Evolutionary conservation across 2,888 invertebrate genomes (phyloP), one percentile per base, ranked within the genome.

Genomic region (Andrena flavipes): DNA sequence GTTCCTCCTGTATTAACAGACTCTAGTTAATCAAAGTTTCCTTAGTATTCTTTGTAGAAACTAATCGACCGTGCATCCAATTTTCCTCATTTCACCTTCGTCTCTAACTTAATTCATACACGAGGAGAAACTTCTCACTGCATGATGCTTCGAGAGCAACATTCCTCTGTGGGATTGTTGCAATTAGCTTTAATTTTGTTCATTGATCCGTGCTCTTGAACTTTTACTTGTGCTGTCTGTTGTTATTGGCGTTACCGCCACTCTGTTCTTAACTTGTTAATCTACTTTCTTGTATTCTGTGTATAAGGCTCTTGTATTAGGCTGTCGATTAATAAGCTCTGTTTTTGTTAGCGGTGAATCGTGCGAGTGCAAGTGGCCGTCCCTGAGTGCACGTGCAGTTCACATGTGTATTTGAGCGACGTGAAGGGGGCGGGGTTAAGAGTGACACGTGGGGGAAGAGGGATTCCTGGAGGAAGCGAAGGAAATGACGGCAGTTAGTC

Each of bases 361-460:
- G 49, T 80, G 29, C 80, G 68, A 80, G 67, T 68, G 73, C 48
- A 48, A 48, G 68, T 63, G 23, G 59, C 20, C 76, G 82, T 13
- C 74, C 78, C 68, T 77, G 77, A 68, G 80, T 80, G 73, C 89
- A 89, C 86, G 84, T 89, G 89, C 77, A 54, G 76, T 62, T 85
- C 87, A 89, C 70, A 69, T 89, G 89, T 79, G 85, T 83, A 67
- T 64, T 59, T 49, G 56, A 29, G 29, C 35, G 63, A 54, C 5
- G 64, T 20, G 60, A 64, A 56, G 75, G 67, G 76, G 68, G 76
- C 71, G 76, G 76, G 33, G 64, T 42, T 71, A 63, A 29, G 23
- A 29, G 35, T 16, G 73, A 70, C 51, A 49, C 62, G 49, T 51
- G 26, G 76, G 49, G 65, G 79, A 85, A 72, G 73, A 80, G 73